Base-by-base conservation (phyloP, 2,113 vertebrate genomes). In the Tragelaphus buxtoni region DNA sequence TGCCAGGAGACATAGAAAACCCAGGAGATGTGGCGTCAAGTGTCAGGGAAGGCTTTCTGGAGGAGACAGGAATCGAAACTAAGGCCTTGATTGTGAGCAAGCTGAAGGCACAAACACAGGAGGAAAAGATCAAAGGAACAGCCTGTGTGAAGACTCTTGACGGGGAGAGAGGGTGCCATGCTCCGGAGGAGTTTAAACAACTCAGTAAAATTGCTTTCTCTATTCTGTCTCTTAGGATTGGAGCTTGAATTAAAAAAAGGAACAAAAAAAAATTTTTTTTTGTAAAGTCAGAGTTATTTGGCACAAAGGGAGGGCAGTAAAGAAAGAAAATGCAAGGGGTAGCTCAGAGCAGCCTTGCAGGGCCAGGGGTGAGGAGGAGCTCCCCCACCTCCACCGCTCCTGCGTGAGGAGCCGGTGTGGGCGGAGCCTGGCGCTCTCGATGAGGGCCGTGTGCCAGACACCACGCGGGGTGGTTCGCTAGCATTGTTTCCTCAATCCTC, bases 331-430 rank as follows among this genome's bases (percentile, higher is more conserved):
- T 42, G 12, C 26, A 55, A 30, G 76, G 13, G 22, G 10, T 56
- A 49, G 49, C 77, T 79, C 39, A 87, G 17, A 49, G 9, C 24
- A n/a, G 56, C 24, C 18, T 32, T 80, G 7, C 4, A 72, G 65
- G 47, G 56, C 14, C 60, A 30, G 14, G 47, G 49, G 26, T 77
- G 24, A 24, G 51, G 28, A 42, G 20, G 32, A 22, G 12, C 24
- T 18, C 22, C 8, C 1, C 30, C 18, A 0, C 2, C 17, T 0
- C 2, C 11, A 4, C 5, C 0, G 6, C 7, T 28, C 58, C 20
- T 5, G 0, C 35, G 0, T 13, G 22, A 79, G 91, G 72, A 79
- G 9, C 4, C 28, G 14, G 4, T 2, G 0, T n/a, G 6, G 55
- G 82, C 3, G 45, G 6, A 79, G 9, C 20, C 28, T 93, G 58